A percentile compares a stretch with the other conserved stretches of the same genome.
Evolutionary conservation across 2,797 vertebrate species (phyloP).

Genomic region (Vipera ursinii): DNA sequence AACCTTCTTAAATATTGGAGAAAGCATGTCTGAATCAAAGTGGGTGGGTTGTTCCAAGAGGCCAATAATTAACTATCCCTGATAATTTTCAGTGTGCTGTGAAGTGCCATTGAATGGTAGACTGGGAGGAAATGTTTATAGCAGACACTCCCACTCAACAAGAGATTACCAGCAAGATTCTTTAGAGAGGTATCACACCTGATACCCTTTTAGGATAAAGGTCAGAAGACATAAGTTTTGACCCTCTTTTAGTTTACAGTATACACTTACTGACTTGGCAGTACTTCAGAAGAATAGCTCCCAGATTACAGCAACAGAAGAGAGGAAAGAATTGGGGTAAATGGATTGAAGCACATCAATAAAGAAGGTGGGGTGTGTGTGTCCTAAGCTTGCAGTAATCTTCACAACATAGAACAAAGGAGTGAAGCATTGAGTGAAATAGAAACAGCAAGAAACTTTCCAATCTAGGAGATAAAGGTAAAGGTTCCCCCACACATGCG

Average conservation of each 20-base stretch:
- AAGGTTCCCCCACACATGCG: no score
- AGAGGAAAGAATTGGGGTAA: constrained; percentile 18
- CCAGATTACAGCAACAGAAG: constrained; percentile 31
- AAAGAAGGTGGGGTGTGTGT: neutral
- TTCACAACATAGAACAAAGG: neutral
- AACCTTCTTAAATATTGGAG: constrained; percentile 65
- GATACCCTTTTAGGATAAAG: constrained; percentile 59
- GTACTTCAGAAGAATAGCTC: constrained; percentile 2
- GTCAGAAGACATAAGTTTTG: constrained; percentile 41
- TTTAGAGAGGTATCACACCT: constrained; percentile 64
- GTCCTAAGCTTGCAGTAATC: constrained; percentile 1
- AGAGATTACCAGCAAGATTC: constrained; percentile 66
- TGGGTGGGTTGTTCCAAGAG: constrained; percentile 67
- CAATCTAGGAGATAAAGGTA: neutral
- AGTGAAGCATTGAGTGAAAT: neutral
- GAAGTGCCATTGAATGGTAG: constrained; percentile 72
- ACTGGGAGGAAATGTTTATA: constrained; percentile 70
- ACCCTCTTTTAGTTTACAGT: constrained; percentile 38
- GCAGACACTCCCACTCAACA: constrained; percentile 65
- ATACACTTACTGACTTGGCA: constrained; percentile 32
- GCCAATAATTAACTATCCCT: constrained; percentile 69
- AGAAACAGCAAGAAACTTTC: constrained; percentile 27
- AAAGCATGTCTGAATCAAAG: constrained; percentile 61
- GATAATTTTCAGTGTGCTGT: constrained; percentile 71
- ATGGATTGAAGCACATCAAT: neutral